These are phyloP conservation scores for Drosophila orosa DNA, from an alignment of 1,140 invertebrate genomes.

Conservation along the genomic window DNA sequence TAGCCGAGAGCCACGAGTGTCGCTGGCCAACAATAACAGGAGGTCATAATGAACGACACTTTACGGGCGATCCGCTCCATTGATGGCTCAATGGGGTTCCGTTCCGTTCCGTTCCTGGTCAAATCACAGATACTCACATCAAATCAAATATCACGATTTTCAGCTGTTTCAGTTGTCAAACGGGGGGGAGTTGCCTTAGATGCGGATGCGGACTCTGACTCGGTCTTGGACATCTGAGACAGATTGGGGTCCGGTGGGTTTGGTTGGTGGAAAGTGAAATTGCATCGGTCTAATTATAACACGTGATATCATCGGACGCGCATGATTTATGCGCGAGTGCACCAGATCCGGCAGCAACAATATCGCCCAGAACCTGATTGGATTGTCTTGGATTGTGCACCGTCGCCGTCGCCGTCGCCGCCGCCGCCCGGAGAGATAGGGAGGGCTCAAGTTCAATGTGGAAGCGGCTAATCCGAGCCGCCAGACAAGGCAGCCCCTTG, in stretches of 20 bases:
- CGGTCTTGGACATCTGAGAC: conserved; percentile 8
- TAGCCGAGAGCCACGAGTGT: conserved; percentile 32
- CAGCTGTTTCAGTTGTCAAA: conserved; percentile 49
- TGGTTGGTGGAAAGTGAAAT: conserved; percentile 69
- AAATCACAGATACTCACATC: conserved; percentile 65
- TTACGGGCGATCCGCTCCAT: conserved; percentile 63
- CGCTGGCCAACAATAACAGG: conserved; percentile 23
- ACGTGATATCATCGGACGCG: conserved; percentile 73
- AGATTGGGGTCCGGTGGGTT: conserved; percentile 13
- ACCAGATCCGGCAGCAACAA: conserved; percentile 61
- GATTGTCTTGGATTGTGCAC: conserved; percentile 38
- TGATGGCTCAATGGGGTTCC: conserved; percentile 56
- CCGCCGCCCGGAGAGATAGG: conserved; percentile 6
- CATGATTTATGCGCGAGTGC: conserved; percentile 63
- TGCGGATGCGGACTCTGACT: conserved; percentile 13
- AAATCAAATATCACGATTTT: conserved; percentile 82
- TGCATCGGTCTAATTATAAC: conserved; percentile 77
- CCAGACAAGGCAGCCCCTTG: conserved; percentile 80
- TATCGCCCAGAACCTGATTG: conserved; percentile 42
- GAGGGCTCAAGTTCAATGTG: conserved; percentile 74
- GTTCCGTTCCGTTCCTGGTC: conserved; percentile 42
- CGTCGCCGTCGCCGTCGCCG: too few relatives aligned
- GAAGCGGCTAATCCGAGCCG: conserved; percentile 65
- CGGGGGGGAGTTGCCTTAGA: conserved; percentile 33
- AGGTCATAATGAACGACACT: conserved; percentile 73